These are phyloP conservation scores for Chromobotia macracanthus DNA, from an alignment of 2,797 vertebrate species.

Conservation along the genomic window DNA sequence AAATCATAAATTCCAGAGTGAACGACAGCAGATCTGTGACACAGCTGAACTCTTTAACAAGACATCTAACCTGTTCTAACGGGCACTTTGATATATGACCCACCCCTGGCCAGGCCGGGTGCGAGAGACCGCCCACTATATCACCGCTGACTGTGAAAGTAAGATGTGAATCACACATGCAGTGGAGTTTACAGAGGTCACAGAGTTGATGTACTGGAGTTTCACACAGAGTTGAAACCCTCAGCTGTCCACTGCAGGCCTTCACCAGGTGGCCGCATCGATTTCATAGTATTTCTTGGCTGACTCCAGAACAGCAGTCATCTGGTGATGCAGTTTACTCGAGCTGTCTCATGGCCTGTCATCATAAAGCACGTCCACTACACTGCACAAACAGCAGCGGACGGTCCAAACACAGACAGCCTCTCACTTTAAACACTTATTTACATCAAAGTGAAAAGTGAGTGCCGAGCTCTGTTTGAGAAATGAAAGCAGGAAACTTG, in stretches of 20 bases:
- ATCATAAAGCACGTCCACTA: constrained; percentile 50
- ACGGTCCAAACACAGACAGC: constrained; percentile 58
- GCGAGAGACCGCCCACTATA: too few relatives aligned
- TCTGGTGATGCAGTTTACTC: constrained; percentile 39
- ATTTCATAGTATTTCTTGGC: constrained; percentile 60
- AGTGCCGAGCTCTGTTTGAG: constrained; percentile 40
- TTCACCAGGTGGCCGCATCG: constrained; percentile 53
- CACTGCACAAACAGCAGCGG: constrained; percentile 51
- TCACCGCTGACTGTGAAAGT: background rate
- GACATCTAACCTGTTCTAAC: background rate
- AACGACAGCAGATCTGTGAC: background rate
- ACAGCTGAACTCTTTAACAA: background rate
- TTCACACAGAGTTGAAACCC: too few relatives aligned
- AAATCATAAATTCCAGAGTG: too few relatives aligned
- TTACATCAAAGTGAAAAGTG: constrained; percentile 55
- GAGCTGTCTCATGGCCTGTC: constrained; percentile 49
- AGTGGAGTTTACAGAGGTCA: constrained; percentile 46
- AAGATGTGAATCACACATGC: constrained; percentile 14
- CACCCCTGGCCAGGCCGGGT: background rate
- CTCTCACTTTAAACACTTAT: constrained; percentile 58
- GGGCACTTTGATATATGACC: constrained; percentile 17
- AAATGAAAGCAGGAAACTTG: constrained; percentile 1
- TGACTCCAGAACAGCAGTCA: constrained; percentile 43
- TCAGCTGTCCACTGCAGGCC: constrained; percentile 30
- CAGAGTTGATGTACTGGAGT: constrained; percentile 27